A percentile compares a stretch with the other conserved stretches of the same genome.
Conservation (phyloP, 2,113 vertebrate species). For the Micromys minutus region DNA sequence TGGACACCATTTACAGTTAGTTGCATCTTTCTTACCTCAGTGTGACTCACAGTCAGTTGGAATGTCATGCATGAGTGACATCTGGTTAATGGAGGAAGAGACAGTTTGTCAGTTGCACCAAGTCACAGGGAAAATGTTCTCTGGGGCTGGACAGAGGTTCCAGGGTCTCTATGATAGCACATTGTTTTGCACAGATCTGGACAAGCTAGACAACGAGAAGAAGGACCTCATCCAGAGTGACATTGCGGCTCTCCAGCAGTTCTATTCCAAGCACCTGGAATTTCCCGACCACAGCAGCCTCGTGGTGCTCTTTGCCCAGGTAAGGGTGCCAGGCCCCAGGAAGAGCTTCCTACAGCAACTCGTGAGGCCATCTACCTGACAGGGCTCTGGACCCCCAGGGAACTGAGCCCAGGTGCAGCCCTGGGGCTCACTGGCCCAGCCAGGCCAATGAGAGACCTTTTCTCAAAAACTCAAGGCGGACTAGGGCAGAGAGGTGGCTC, state of each 20-base stretch:
- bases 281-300: constrained; percentile 89
- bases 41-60: constrained; percentile 50
- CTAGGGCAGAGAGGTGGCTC: background rate
- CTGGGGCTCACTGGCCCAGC: too few relatives aligned
- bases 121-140: background rate
- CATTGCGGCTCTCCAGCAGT: constrained; percentile 92
- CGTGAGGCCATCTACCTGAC: background rate
- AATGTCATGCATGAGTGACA: constrained; percentile 61
- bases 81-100: constrained; percentile 70
- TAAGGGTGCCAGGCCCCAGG: constrained; percentile 73
- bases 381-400: background rate
- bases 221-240: constrained; percentile 91
- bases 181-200: constrained; percentile 88
- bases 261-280: constrained; percentile 96
- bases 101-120: background rate
- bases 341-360: background rate
- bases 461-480: background rate
- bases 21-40: constrained; percentile 75
- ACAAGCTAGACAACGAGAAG: constrained; percentile 95
- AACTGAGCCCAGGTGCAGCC: background rate
- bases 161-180: constrained; percentile 23
- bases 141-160: background rate
- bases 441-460: background rate
- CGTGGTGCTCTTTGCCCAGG: constrained; percentile 94
- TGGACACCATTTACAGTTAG: constrained; percentile 70